Evolutionary conservation across 1,140 invertebrate species (phyloP), one percentile per base, ranked within the genome.

Genomic region (Magallana ariakensis): DNA sequence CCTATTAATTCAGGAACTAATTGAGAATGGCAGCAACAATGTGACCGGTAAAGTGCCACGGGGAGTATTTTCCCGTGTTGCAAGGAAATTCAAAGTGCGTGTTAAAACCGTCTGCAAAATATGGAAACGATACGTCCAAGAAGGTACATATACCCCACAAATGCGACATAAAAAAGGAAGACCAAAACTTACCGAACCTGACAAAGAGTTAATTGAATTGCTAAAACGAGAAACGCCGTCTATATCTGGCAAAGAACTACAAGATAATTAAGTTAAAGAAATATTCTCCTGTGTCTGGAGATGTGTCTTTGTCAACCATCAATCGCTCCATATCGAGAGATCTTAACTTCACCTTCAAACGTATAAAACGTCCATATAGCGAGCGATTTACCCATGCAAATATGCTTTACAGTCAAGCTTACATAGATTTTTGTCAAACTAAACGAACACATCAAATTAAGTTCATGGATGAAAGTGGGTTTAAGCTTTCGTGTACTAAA

Each of bases 381-480:
- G 80, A 81, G 15, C 26, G 80, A 53, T 81, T 81, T 46, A 46
- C 80, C 16, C 33, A 81, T 15, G 33, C 6, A 15, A 81, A 83
- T 58, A 83, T 83, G 82, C 33, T 57, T 57, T 83, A 83, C 56
- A 58, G 15, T n/a, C 82, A 83, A 58, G 82, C 82, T 4, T 83
- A 57, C 54, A 83, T 58, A 22, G 54, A 83, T 54, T 83, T 19
- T 19, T 83, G 82, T 58, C 82, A 83, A 58, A 83, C 82, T n/a
- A 83, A 83, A 83, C 82, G 26, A 56, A 53, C 82, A 46, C 54
- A 56, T 83, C 82, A 83, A 83, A 58, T 83, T 22, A 83, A 83
- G 56, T 83, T 83, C 55, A 83, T 83, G 82, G 54, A 83, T n/a
- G 56, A 83, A 58, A 56, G 53, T n/a, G 82, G 82, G 16, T 83